phyloP scores from a whole-genome alignment of 2,888 invertebrate species.

The Tuta absoluta region DNA sequence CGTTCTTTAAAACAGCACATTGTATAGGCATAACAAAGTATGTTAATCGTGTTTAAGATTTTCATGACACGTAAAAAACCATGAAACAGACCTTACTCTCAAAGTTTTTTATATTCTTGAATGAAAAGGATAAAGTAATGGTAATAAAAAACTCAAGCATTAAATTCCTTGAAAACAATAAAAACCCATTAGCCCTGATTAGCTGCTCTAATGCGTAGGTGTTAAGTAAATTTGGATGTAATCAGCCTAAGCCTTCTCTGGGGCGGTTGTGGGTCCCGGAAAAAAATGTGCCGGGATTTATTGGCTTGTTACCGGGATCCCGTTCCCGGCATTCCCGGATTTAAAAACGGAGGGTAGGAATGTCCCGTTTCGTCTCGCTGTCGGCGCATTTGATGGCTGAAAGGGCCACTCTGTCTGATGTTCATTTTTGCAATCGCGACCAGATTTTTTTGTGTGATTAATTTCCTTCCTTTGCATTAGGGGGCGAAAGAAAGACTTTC shows the following conservation, averaged over 20 bases:
- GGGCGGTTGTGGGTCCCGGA: conserved; percentile 49
- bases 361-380: conserved; percentile 53
- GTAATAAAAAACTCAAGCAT: neutral
- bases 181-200: conserved; percentile 52
- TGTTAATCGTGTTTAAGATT: no score
- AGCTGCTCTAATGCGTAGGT: conserved; percentile 74
- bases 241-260: conserved; percentile 75
- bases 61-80: no score
- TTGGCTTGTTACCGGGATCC: conserved; percentile 79
- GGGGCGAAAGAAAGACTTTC: conserved; percentile 23
- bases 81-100: neutral
- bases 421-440: conserved; percentile 69
- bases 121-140: neutral
- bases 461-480: conserved; percentile 35
- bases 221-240: conserved; percentile 82
- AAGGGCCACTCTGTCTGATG: conserved; percentile 57
- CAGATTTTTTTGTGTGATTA: conserved; percentile 53
- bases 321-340: conserved; percentile 61
- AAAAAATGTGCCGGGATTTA: conserved; percentile 69
- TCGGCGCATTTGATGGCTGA: conserved; percentile 63
- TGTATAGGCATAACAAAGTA: no score
- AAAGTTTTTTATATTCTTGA: no score
- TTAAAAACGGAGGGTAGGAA: conserved; percentile 73
- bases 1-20: neutral
- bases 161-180: conserved; percentile 13